phyloP scores from a whole-genome alignment of 2,888 invertebrate species.

The Plebejus argus region DNA sequence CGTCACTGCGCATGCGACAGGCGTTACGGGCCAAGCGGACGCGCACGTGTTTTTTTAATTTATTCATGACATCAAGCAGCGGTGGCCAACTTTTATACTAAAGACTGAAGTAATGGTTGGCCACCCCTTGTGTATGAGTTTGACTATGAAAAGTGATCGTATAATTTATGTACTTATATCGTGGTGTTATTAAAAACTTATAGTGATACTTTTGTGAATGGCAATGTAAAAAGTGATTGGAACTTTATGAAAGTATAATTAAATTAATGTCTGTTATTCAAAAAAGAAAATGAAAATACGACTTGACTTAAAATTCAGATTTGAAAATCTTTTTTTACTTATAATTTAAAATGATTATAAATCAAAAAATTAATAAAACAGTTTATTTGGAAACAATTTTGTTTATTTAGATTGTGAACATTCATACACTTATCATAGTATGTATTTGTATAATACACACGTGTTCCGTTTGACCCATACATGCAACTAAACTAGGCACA shows the following conservation, averaged over 20 bases:
- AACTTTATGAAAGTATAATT: not conserved
- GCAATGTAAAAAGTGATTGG: not conserved
- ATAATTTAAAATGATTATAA: too few relatives aligned
- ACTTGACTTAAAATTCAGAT: too few relatives aligned
- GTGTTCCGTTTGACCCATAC: constrained; percentile 43
- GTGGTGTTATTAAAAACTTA: not conserved
- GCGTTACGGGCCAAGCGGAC: constrained; percentile 44
- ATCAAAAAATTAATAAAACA: constrained; percentile 10
- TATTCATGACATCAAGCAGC: not conserved
- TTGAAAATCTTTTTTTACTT: too few relatives aligned
- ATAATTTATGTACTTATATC: not conserved
- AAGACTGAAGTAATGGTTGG: not conserved
- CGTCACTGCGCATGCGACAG: constrained; percentile 74
- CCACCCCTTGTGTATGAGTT: constrained; percentile 3
- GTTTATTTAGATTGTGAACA: constrained; percentile 23
- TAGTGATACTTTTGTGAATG: not conserved
- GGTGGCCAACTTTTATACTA: not conserved
- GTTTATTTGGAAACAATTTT: not conserved
- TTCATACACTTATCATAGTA: constrained; percentile 11
- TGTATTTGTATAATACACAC: constrained; percentile 22
- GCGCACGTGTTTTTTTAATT: constrained; percentile 12
- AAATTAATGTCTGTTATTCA: not conserved
- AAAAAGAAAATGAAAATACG: not conserved
- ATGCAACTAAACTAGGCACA: constrained; percentile 69
- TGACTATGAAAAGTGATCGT: constrained; percentile 3